Evolutionary conservation across 1,140 invertebrate genomes (phyloP), one percentile per base, ranked within the genome.

Genomic region (Drosophila novamexicana): DNA sequence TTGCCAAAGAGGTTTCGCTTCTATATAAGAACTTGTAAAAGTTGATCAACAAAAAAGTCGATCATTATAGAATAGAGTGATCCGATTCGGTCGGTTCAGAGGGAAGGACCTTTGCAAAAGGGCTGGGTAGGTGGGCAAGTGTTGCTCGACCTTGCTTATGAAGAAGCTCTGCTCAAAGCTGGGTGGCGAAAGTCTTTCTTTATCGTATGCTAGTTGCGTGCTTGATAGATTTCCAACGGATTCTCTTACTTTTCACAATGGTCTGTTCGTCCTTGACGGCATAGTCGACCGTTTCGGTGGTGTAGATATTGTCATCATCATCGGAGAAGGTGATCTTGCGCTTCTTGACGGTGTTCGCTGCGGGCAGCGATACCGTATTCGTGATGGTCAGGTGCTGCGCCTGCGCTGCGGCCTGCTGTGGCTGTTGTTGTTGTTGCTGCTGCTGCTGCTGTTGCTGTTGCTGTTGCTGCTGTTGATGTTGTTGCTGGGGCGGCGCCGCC

Each of bases 241-340:
- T 63, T 29, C 0, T 12, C 59, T 63, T 58, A 92, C 91, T 79
- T 79, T 92, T 92, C 7, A 91, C 91, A 36, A 92, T 92, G 14
- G 75, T 91, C 64, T 90, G 90, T 37, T 92, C 91, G 59, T 92
- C 91, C 53, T 91, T 91, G 68, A 89, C 81, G 52, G 85, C 80
- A 63, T 91, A 91, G 61, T 91, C 91, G 37, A 92, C 91, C 29
- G 89, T 90, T 75, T 92, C 91, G 71, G 91, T 91, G 75, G 91
- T 91, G 68, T 92, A 92, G 22, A 92, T 92, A 63, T 92, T 90
- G 68, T 92, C 91, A 57, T 92, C 91, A 50, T 92, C 91, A 52
- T 92, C 91, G 50, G 91, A 92, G 73, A 92, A 92, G 16, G 91
- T 92, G 8, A 92, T 83, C 59, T 92, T 92, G 22, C 91, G 86